Evolutionary conservation across 2,888 invertebrate genomes (phyloP), one percentile per base, ranked within the genome.

Genomic region (Galeopsomyia nigrocyanea): DNA sequence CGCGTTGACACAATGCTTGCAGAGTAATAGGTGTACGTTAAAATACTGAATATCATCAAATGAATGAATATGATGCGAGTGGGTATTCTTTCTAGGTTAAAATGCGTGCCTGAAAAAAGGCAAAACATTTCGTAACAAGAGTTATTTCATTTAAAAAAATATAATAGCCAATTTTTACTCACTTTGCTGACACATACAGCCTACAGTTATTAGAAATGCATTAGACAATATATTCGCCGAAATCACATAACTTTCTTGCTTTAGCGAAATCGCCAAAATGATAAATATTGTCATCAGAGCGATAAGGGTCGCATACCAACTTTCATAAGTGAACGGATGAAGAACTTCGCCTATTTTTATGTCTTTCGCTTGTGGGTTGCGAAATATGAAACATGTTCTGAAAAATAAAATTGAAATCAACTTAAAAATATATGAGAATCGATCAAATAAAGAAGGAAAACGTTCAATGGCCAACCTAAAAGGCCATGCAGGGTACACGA

Each of bases 1-100:
- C 83, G 79, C 5, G 81, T 81, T 0, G 84, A 83, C 3, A 84
- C 83, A 7, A 84, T 79, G 65, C 81, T 82, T 3, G 79, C 84
- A 2, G 82, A 80, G 56, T 84, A 84, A 70, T 83, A 84, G 75
- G 82, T 84, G 49, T 80, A 82, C 56, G 82, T 78, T 46, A 84
- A 73, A 67, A 83, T 78, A 39, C 82, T 80, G 68, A 82, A 83
- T 3, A 82, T n/a, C 31, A 81, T 75, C 9, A 82, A 74, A 62
- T 81, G 79, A 5, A 82, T 68, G 3, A 82, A 74, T 10, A 79
- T 82, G 2, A 83, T 77, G 3, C 83, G 82, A 10, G 80, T 78
- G 7, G 82, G 75, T 7, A 79, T 31, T 56, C 68, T 79, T 9
- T 74, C 75, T n/a, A 81, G 78, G 50, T 83, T 82, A 82, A 46